Evolutionary conservation across 1,140 invertebrate genomes (phyloP).

Genomic region (Cecropterus lyciades): DNA sequence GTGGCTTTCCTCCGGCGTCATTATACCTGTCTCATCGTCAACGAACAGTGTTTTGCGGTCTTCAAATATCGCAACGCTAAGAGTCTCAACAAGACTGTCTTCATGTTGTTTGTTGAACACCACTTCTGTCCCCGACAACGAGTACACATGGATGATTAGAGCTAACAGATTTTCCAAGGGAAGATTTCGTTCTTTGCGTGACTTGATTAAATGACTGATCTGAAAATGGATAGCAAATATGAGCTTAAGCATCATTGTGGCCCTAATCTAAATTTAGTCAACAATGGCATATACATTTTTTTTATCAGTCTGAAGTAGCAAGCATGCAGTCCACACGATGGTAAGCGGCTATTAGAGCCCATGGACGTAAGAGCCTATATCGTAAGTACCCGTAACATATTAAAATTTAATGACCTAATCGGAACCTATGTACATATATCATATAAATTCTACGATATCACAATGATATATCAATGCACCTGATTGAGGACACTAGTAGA

Average conservation of each 20-base stretch:
- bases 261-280: no score
- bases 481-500: slow-evolving; percentile 86
- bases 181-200: slow-evolving; percentile 83
- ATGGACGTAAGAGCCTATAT: no score
- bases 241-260: no score
- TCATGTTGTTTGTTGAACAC: slow-evolving; percentile 84
- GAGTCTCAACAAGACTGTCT: slow-evolving; percentile 80
- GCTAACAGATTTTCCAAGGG: slow-evolving; percentile 86
- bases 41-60: slow-evolving; percentile 77
- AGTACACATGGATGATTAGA: slow-evolving; percentile 86
- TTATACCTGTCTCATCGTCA: slow-evolving; percentile 47
- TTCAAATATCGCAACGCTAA: slow-evolving; percentile 86
- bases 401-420: no score
- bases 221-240: slow-evolving; percentile 57
- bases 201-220: slow-evolving; percentile 86
- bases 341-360: background rate
- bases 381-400: no score
- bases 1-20: slow-evolving; percentile 64
- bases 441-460: no score
- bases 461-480: slow-evolving; percentile 58
- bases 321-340: background rate
- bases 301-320: no score
- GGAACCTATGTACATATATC: no score
- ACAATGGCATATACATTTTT: no score
- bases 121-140: slow-evolving; percentile 85